Base-by-base conservation (phyloP, 2,888 invertebrate species). In the Napeogenes inachia region DNA sequence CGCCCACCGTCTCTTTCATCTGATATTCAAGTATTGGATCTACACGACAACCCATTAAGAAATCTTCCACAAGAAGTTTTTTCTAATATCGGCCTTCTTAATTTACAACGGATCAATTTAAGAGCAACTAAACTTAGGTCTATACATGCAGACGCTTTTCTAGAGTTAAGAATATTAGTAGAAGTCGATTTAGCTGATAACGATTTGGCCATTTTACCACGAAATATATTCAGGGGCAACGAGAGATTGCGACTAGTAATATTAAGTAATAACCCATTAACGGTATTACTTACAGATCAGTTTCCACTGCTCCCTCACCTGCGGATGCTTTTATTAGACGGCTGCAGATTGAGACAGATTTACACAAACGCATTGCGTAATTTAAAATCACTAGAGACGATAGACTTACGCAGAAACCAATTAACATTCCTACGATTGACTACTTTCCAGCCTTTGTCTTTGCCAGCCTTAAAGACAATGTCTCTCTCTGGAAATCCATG, bases 101-200 rank as follows among this genome's bases (percentile, higher is more conserved):
- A 97, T 80, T 89, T 98, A 69, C 97, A 98, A 85, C 93, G 95
- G 78, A 92, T 97, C 54, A 96, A 95, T 81, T 85, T 97, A 68
- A 92, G 94, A 72, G 93, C 94, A 73, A 94, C 96, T 46, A 94
- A 94, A 64, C 91, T 97, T 30, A 92, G 93, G 64, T 94, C 94
- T 63, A 92, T 97, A 67, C 94, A 97, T 82, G 92, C 93, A 61
- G 95, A 97, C 75, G 95, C 97, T n/a, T 97, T 97, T 84, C 92
- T 94, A 74, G 96, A 96, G 78, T 92, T 97, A 75, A 94, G 94
- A 67, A 97, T 97, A 71, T 89, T 97, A 54, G 93, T 97, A 35
- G 97, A 97, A 90, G 94, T 97, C 65, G 97, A 97, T 87, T 91
- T 97, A 74, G 95, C 95, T 57, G 94, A 96, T 77, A 97, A 97